Percentiles rank a stretch among this genome's conserved stretches.
Evolutionary conservation across 2,888 invertebrate genomes (phyloP).

Genomic region (Agrotis exclamationis): DNA sequence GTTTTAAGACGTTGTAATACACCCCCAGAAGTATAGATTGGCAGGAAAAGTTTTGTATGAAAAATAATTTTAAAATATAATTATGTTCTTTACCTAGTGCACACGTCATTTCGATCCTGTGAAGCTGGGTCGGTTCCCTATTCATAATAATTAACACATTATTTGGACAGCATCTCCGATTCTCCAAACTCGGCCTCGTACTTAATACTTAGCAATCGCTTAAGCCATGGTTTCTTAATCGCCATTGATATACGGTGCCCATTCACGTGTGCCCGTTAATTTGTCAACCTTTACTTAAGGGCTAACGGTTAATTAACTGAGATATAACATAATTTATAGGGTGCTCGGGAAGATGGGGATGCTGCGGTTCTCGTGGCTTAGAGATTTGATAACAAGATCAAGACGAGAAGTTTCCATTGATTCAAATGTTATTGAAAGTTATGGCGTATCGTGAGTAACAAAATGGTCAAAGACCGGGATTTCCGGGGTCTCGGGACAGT

Average conservation of each 20-base stretch:
- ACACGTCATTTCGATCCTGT: too few species aligned
- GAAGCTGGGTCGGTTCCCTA: too few species aligned
- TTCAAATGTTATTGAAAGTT: neutral
- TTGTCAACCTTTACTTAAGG: slow-evolving; percentile 67
- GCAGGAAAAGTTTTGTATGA: too few species aligned
- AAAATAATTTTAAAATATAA: too few species aligned
- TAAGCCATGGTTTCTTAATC: slow-evolving; percentile 64
- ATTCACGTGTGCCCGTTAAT: slow-evolving; percentile 63
- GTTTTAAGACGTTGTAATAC: too few species aligned
- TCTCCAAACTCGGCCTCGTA: slow-evolving; percentile 2
- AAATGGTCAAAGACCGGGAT: too few species aligned
- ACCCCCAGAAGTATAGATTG: too few species aligned
- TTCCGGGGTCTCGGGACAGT: too few species aligned
- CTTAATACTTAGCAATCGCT: slow-evolving; percentile 30
- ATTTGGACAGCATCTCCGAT: slow-evolving; percentile 8
- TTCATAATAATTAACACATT: too few species aligned
- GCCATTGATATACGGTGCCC: slow-evolving; percentile 59
- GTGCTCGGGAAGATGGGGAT: slow-evolving; percentile 23
- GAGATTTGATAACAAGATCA: slow-evolving; percentile 7
- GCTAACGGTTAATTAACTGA: slow-evolving; percentile 65
- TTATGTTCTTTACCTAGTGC: too few species aligned
- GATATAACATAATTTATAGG: slow-evolving; percentile 63
- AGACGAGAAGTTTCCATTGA: slow-evolving; percentile 20
- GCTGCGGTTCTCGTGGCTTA: slow-evolving; percentile 29
- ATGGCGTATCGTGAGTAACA: neutral